Conservation (phyloP, 1,140 invertebrate genomes). For the Cherax quadricarinatus region DNA sequence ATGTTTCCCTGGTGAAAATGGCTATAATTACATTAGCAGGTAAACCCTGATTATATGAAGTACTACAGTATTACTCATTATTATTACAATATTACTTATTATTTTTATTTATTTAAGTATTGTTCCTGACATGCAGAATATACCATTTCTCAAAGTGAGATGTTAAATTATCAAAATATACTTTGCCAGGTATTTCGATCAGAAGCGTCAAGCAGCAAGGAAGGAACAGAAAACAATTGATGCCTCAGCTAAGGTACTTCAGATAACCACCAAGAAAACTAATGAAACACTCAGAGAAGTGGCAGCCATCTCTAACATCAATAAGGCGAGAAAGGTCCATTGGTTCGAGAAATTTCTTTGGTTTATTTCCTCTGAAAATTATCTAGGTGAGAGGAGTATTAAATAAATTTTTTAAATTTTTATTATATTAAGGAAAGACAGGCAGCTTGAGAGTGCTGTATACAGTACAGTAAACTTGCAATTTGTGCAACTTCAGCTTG, state of each 20-base stretch:
- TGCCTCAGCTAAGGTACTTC: constrained; percentile 94
- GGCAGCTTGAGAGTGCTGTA: background rate
- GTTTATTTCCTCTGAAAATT: constrained; percentile 99
- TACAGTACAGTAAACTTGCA: too few species aligned
- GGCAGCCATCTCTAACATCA: constrained; percentile 93
- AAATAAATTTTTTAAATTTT: background rate
- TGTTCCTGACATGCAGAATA: too few species aligned
- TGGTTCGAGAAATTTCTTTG: constrained; percentile 99
- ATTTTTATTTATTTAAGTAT: too few species aligned
- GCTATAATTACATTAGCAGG: too few species aligned
- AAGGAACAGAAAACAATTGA: constrained; percentile 98
- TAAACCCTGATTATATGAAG: too few species aligned
- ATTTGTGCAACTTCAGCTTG: too few species aligned
- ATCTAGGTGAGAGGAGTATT: constrained; percentile 81
- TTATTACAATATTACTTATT: too few species aligned
- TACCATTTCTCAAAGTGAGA: background rate
- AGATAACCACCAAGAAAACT: constrained; percentile 96
- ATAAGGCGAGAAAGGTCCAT: constrained; percentile 90
- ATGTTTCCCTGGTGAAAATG: too few species aligned
- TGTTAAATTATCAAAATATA: constrained; percentile 44
- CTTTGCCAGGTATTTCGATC: constrained; percentile 89
- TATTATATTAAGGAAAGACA: background rate
- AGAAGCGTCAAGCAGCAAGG: constrained; percentile 91
- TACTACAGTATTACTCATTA: too few species aligned
- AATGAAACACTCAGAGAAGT: constrained; percentile 97